Base-by-base conservation (phyloP, 2,113 vertebrate species). In the Corydoras maculifer region DNA sequence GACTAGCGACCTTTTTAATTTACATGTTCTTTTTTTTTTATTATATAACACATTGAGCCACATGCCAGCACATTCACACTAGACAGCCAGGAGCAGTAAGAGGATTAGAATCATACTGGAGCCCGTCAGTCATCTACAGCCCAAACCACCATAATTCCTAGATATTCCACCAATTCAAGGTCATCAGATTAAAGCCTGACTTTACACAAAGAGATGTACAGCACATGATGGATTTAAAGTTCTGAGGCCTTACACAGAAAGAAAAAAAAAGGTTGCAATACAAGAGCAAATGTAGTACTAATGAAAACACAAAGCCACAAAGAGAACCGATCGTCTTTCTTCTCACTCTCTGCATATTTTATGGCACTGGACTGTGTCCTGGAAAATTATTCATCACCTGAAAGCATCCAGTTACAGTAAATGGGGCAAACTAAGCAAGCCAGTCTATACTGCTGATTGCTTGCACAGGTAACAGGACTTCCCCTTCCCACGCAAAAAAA, bases 61-160 rank as follows among this genome's bases (percentile, higher is more conserved):
- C 9, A 53, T 12, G 51, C 49, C 7, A 51, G 49, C 51, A 53
- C 51, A 10, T 3, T 53, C 51, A 12, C 13, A 12, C 13, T 14
- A 53, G 65, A 73, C 35, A 70, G 75, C 77, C 76, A 75, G 72
- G 50, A 76, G 67, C 72, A 66, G 50, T 79, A 86, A 85, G 82
- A 80, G 80, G 86, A 90, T 89, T 86, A 89, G 76, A 68, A 84
- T 66, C 82, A 75, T 69, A 70, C 79, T 77, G 63, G 65, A 32
- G 50, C 15, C 53, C 75, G 74, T 72, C 68, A 66, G 63, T 69
- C 55, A 66, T 15, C n/a, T 4, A 66, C 70, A 65, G 66, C 69
- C 60, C 57, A 61, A 43, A 57, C 43, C 9, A 43, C 25, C 18
- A 74, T 74, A 79, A 69, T 72, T 77, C 79, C 68, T 59, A 74